Conservation (phyloP, 2,113 vertebrate genomes). For the Athene noctua region DNA sequence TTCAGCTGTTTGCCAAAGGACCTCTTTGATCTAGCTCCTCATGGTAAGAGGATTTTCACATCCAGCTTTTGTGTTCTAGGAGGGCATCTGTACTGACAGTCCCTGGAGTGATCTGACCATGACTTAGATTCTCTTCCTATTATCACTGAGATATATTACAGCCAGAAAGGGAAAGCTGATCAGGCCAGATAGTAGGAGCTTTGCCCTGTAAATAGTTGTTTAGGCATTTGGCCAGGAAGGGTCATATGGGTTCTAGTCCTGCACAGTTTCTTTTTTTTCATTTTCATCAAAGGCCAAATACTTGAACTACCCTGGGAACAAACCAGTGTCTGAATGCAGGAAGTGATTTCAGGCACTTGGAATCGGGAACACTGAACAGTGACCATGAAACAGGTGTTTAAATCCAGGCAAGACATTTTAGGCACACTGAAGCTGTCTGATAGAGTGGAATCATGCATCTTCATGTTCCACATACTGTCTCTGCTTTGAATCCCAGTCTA, state of each 20-base stretch:
- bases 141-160: background rate
- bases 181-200: background rate
- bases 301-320: background rate
- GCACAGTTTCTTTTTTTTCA: background rate
- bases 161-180: background rate
- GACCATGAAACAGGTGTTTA: background rate
- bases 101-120: constrained; percentile 18
- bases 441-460: background rate
- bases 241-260: background rate
- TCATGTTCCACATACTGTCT: background rate
- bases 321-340: background rate
- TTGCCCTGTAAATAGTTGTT: constrained; percentile 10
- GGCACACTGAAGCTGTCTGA: background rate
- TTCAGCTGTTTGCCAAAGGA: background rate
- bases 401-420: background rate
- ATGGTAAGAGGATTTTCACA: constrained; percentile 8
- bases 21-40: constrained; percentile 14
- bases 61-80: constrained; percentile 9
- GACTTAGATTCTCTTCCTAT: background rate
- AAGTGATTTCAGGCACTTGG: background rate
- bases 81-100: background rate
- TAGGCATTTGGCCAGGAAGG: background rate
- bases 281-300: background rate
- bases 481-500: background rate
- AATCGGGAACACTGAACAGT: background rate